A percentile compares a stretch with the other conserved stretches of the same genome.
Conservation (phyloP, 2,888 invertebrate genomes). For the Rhorus exstirpatorius region DNA sequence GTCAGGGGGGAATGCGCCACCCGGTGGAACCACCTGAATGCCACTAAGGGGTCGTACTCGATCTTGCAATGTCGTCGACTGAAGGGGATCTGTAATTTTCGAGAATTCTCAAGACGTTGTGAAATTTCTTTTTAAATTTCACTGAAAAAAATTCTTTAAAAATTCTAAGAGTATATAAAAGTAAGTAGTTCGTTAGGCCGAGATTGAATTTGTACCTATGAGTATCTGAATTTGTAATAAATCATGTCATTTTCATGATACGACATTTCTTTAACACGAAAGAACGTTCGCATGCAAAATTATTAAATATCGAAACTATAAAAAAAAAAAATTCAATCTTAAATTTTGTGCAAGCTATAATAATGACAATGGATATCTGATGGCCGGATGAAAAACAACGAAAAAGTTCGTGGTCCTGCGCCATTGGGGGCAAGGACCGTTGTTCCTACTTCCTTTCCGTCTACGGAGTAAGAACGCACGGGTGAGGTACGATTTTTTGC, state of each 20-base stretch:
- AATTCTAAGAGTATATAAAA: background rate
- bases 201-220: background rate
- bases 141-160: background rate
- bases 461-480: conserved; percentile 72
- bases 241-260: background rate
- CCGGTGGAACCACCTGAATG: conserved; percentile 83
- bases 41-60: conserved; percentile 81
- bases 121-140: background rate
- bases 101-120: conserved; percentile 6
- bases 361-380: background rate
- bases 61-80: conserved; percentile 75
- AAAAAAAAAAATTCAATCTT: background rate
- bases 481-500: conserved; percentile 79
- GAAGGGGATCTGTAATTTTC: conserved; percentile 41
- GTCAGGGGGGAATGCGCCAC: conserved; percentile 74
- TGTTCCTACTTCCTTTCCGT: conserved; percentile 81
- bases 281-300: background rate
- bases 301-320: background rate
- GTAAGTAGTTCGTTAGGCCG: background rate
- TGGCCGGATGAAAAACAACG: conserved; percentile 1
- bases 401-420: conserved; percentile 71
- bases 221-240: background rate
- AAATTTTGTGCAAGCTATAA: background rate
- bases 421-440: conserved; percentile 82
- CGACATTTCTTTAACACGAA: background rate